These are phyloP conservation scores for Cephus spinipes DNA, from an alignment of 2,888 invertebrate genomes.

Conservation along the genomic window DNA sequence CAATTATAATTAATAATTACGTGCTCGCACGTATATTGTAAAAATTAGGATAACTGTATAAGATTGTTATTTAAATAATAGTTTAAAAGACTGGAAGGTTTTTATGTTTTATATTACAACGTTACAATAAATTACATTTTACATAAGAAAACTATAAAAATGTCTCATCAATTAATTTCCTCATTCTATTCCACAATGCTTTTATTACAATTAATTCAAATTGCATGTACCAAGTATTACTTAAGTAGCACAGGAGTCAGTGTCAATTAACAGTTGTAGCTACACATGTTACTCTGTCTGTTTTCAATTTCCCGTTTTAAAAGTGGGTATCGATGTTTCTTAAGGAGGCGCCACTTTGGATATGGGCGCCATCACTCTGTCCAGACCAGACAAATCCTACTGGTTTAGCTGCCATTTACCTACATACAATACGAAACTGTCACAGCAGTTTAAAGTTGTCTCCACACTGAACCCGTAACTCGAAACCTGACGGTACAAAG, in stretches of 20 bases:
- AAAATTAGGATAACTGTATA: slow-evolving; percentile 14
- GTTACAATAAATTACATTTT: slow-evolving; percentile 26
- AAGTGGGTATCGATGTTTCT: not conserved
- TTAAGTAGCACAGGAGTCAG: slow-evolving; percentile 7
- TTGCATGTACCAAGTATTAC: slow-evolving; percentile 23
- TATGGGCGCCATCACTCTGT: slow-evolving; percentile 13
- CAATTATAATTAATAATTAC: not conserved
- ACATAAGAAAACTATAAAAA: slow-evolving; percentile 3
- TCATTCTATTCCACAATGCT: slow-evolving; percentile 18
- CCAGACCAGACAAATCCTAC: not conserved
- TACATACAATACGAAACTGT: not conserved
- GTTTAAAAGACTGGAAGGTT: slow-evolving; percentile 8
- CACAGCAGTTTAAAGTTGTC: not conserved
- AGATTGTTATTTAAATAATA: slow-evolving; percentile 30
- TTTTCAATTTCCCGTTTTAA: slow-evolving; percentile 16
- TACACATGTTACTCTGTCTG: slow-evolving; percentile 29
- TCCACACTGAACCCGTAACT: not conserved
- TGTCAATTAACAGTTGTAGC: slow-evolving; percentile 30
- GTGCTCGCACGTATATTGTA: not conserved
- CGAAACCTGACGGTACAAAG: not conserved
- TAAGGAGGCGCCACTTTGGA: slow-evolving; percentile 2
- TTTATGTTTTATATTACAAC: slow-evolving; percentile 21
- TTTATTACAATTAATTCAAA: not conserved
- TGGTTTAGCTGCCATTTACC: not conserved
- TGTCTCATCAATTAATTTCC: slow-evolving; percentile 1